Base-by-base conservation (phyloP, 2,888 invertebrate species). In the Operophtera brumata region DNA sequence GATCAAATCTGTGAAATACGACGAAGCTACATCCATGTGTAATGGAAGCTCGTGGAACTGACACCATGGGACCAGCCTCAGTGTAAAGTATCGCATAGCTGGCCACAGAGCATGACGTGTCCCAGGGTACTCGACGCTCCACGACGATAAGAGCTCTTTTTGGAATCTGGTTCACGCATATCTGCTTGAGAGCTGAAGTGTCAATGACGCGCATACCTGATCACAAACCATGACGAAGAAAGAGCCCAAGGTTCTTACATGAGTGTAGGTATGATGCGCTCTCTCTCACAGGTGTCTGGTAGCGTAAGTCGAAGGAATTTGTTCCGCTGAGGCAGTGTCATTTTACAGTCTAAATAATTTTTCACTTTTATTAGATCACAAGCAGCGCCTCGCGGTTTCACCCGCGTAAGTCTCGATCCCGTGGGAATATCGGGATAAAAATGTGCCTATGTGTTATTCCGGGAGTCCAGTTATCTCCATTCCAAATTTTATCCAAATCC, bases 71-170 rank as follows among this genome's bases (percentile, higher is more conserved):
- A 50, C 36, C 26, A 30, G 39, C 4, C 4, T 20, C 4, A 39
- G 37, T 34, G 14, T 47, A 43, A 32, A 11, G 39, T 55, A 28
- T 50, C 55, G n/a, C 50, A 53, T 53, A 53, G 47, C 53, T 47
- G 43, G 44, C 34, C 26, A 54, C 12, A 28, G 11, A 48, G 39
- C 54, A 44, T 54, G 54, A 48, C 49, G 50, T n/a, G 37, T 50
- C 41, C 46, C 54, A 49, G 34, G 48, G 47, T 47, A 36, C 25
- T 45, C 26, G 45, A 26, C 36, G 36, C 12, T 13, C 34, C 11
- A 11, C 14, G 14, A 25, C 7, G n/a, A 10, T 39, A 9, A 32
- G 32, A 9, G 25, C 25, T n/a, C 43, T 44, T 28, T 43, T 44
- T 44, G 48, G 48, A 54, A 45, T 52, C 13, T 20, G 10, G 20